These are phyloP conservation scores for Luscinia luscinia DNA, from an alignment of 2,797 vertebrate species.

Conservation along the genomic window DNA sequence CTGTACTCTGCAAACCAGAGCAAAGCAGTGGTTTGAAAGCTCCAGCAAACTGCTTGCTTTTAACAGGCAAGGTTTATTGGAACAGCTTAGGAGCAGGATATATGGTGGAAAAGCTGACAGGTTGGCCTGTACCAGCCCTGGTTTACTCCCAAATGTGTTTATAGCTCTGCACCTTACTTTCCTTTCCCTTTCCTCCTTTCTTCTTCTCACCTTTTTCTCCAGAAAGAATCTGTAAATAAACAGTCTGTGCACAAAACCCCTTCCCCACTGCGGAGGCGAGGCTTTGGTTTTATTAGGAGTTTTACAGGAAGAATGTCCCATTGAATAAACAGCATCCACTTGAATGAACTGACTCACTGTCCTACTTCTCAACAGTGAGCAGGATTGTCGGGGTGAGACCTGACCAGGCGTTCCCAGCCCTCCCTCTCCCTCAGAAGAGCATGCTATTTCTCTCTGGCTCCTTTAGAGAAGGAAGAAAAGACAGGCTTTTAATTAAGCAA, in stretches of 20 bases:
- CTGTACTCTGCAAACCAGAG: slow-evolving; percentile 80
- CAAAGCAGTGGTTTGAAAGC: not conserved
- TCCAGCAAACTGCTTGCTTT: slow-evolving; percentile 3
- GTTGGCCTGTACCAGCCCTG: not conserved
- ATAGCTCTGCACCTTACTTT: slow-evolving; percentile 47
- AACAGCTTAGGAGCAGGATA: not conserved
- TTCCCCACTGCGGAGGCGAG: not conserved
- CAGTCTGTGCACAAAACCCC: slow-evolving; percentile 28
- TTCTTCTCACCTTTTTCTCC: slow-evolving; percentile 40
- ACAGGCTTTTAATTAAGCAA: slow-evolving; percentile 72
- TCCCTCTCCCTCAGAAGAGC: slow-evolving; percentile 55
- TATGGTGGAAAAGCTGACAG: not conserved
- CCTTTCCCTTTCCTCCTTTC: slow-evolving; percentile 36
- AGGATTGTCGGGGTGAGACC: slow-evolving; percentile 60
- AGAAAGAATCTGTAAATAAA: slow-evolving; percentile 40
- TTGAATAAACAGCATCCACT: slow-evolving; percentile 64
- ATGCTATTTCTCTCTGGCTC: slow-evolving; percentile 20
- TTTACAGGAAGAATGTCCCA: slow-evolving; percentile 64
- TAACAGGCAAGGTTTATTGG: not conserved
- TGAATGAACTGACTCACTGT: slow-evolving; percentile 66
- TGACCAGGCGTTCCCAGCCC: slow-evolving; percentile 50
- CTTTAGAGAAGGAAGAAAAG: slow-evolving; percentile 56
- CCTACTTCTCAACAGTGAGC: slow-evolving; percentile 57
- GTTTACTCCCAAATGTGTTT: slow-evolving; percentile 1
- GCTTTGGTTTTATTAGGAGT: slow-evolving; percentile 50